Conservation (phyloP, 92 coral and sea anemone species). For the Siderastrea siderea region DNA sequence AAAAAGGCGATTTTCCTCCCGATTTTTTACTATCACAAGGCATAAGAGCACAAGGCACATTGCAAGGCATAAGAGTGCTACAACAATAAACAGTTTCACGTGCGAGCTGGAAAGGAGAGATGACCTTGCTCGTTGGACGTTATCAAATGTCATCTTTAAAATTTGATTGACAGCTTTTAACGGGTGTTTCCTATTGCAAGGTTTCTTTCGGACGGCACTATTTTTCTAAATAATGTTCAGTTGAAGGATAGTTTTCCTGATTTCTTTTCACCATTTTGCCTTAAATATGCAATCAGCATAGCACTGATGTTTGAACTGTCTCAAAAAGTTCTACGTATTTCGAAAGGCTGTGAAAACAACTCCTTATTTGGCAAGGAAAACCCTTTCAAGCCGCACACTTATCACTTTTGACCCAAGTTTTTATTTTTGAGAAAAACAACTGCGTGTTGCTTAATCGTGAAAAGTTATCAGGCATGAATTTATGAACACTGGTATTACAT, state of each 20-base stretch:
- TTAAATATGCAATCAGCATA: too few relatives aligned
- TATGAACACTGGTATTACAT: too few relatives aligned
- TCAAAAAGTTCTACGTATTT: too few relatives aligned
- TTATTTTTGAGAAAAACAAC: not conserved
- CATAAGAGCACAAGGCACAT: too few relatives aligned
- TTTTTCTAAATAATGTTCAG: not conserved
- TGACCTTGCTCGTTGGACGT: not conserved
- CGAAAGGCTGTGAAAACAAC: slow-evolving; percentile 8
- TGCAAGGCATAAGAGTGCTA: too few relatives aligned
- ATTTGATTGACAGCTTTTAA: slow-evolving; percentile 32
- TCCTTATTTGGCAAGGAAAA: slow-evolving; percentile 22
- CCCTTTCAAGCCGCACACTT: slow-evolving; percentile 5
- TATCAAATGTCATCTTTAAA: slow-evolving; percentile 10
- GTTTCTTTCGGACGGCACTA: not conserved
- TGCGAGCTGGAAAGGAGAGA: not conserved
- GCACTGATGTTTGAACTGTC: too few relatives aligned
- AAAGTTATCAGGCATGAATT: too few relatives aligned
- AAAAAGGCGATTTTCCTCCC: too few relatives aligned
- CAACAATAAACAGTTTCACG: not conserved
- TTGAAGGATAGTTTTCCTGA: too few relatives aligned
- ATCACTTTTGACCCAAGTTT: not conserved
- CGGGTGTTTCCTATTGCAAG: slow-evolving; percentile 3
- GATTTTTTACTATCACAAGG: too few relatives aligned
- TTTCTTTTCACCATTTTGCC: too few relatives aligned
- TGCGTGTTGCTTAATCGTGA: too few relatives aligned